Evolutionary conservation across 2,113 vertebrate genomes (phyloP).

Genomic region (Picathartes gymnocephalus): DNA sequence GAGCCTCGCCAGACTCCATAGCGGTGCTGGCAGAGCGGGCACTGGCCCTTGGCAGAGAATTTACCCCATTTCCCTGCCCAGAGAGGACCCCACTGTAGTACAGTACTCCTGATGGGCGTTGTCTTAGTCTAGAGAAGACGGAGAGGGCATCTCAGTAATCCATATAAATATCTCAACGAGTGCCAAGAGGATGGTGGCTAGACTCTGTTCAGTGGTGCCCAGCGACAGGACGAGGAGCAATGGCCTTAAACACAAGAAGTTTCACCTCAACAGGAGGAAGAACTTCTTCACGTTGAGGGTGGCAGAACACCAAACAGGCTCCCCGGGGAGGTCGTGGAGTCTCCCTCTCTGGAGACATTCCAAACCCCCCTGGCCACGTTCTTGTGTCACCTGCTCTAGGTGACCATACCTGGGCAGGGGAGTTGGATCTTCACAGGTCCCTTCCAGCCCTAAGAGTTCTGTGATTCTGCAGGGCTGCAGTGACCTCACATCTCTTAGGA

Average conservation of each 20-base stretch:
- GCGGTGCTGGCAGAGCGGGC: neutral
- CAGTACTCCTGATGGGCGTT: neutral
- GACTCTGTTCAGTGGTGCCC: neutral
- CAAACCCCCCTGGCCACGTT: neutral
- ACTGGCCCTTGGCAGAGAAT: too few relatives aligned
- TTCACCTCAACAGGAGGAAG: neutral
- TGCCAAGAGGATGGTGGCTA: neutral
- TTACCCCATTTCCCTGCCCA: neutral
- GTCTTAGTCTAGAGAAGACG: neutral
- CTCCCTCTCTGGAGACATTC: neutral
- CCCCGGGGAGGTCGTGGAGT: neutral
- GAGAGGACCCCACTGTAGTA: rapidly evolving
- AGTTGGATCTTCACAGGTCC: neutral
- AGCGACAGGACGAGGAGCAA: rapidly evolving
- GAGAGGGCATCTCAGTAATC: neutral
- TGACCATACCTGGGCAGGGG: neutral
- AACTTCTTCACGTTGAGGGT: neutral
- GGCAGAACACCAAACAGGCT: neutral
- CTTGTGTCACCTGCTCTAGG: neutral
- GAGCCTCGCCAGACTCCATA: rapidly evolving
- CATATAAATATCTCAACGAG: neutral
- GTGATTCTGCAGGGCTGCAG: neutral
- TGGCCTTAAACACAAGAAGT: neutral
- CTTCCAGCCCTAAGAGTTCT: neutral
- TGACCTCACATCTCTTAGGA: neutral